Base-by-base conservation (phyloP, 1,140 invertebrate genomes). In the Lepidurus couesii region DNA sequence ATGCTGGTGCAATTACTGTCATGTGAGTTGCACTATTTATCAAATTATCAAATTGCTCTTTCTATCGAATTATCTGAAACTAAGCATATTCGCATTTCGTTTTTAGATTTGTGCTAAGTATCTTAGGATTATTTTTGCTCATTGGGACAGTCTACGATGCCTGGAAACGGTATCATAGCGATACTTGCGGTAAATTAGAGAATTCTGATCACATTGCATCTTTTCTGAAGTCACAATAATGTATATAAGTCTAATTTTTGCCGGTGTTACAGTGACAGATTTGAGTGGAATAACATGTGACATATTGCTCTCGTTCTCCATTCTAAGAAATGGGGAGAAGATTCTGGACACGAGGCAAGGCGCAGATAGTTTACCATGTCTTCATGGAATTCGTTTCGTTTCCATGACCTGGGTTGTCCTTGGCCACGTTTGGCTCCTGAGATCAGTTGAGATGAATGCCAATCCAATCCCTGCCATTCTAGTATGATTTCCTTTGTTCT, bases 361-460 rank as follows among this genome's bases (percentile, higher is more conserved):
- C 5, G 88, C 89, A 7, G 93, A 94, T 82, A 94, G 92, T 0
- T 92, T 95, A 77, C 90, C 92, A 75, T 92, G 90, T 7, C 89
- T 95, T 44, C 93, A 95, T 81, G 93, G 94, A 0, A 85, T 96
- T 0, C 87, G 93, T 6, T 91, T 92, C 0, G 88, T 96, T 73
- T 95, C 93, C 81, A 96, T 96, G 93, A 90, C 90, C 8, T 97
- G 95, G 95, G 93, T 97, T 1, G 93, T 98, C 73, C 88, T 96
- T 3, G 95, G 94, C 0, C 95, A 98, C 84, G 93, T 93, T 0
- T 95, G 75, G 75, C 10, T 42, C 6, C n/a, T 13, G 9, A 21
- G 90, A 2, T 73, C 74, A 16, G 21, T 45, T 53, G 47, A 77
- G 11, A 43, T 11, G n/a, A 79, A 79, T n/a, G 10, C 65, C 76